phyloP scores from a whole-genome alignment of 2,888 invertebrate genomes.

The Nomada lathburiana region DNA sequence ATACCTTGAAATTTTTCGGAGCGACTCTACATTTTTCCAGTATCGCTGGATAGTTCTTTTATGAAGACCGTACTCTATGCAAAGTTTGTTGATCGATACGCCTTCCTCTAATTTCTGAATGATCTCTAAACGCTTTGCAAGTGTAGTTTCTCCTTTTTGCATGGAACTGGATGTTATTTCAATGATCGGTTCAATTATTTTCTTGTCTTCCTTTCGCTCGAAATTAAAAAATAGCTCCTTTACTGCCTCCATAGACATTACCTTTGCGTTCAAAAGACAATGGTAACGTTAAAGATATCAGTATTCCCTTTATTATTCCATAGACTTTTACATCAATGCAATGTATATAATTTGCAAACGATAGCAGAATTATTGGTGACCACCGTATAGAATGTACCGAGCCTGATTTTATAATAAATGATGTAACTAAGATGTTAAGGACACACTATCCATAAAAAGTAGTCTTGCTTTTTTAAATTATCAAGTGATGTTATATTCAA shows the following conservation, averaged over 20 bases:
- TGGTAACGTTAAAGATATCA: neutral
- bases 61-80: conserved; percentile 1
- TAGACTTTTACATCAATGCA: neutral
- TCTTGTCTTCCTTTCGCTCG: neutral
- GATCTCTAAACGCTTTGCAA: conserved; percentile 23
- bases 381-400: no score
- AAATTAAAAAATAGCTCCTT: neutral
- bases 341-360: neutral
- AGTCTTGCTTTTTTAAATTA: no score
- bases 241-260: neutral
- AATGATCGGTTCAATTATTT: neutral
- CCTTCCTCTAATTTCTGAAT: conserved; percentile 14
- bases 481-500: neutral
- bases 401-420: neutral
- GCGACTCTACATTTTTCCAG: conserved; percentile 1
- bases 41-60: conserved; percentile 24
- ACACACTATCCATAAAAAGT: no score
- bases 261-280: neutral
- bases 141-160: conserved; percentile 2
- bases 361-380: no score
- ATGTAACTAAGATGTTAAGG: no score
- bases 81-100: neutral
- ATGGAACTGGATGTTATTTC: neutral
- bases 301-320: neutral
- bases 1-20: conserved; percentile 13